Conservation (phyloP, 2,888 invertebrate species). For the Amblyjoppa proteus region DNA sequence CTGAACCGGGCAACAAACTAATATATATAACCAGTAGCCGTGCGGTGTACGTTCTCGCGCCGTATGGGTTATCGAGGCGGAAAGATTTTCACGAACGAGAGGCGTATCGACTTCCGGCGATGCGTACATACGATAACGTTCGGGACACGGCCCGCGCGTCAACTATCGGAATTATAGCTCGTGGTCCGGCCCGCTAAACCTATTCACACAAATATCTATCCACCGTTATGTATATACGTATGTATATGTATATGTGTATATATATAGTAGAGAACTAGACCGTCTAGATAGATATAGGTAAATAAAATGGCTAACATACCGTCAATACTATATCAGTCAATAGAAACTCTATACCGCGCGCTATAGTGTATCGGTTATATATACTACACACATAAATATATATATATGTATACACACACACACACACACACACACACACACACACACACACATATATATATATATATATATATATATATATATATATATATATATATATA, state of each 20-base stretch:
- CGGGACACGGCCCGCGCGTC: slow-evolving; percentile 15
- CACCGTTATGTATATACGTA: not conserved
- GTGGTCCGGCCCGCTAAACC: not conserved
- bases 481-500: slow-evolving; percentile 30
- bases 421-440: too few relatives aligned
- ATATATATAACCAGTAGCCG: slow-evolving; percentile 25
- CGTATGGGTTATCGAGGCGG: slow-evolving; percentile 53
- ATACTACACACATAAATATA: slow-evolving; percentile 21
- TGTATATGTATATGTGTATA: not conserved
- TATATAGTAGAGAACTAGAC: not conserved
- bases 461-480: slow-evolving; percentile 38
- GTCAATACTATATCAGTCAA: not conserved
- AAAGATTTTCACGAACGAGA: slow-evolving; percentile 57
- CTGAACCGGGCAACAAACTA: slow-evolving; percentile 21
- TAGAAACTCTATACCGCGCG: not conserved
- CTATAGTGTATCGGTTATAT: not conserved
- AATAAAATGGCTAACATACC: not conserved
- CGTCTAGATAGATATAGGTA: not conserved
- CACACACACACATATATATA: slow-evolving; percentile 31
- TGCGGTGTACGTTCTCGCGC: not conserved
- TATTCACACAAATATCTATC: slow-evolving; percentile 12
- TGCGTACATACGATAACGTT: slow-evolving; percentile 43
- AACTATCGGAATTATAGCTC: slow-evolving; percentile 36
- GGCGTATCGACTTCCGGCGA: slow-evolving; percentile 62
- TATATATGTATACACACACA: slow-evolving; percentile 30